Conservation (phyloP, 1,140 invertebrate genomes). For the Bilobella aurantiaca region DNA sequence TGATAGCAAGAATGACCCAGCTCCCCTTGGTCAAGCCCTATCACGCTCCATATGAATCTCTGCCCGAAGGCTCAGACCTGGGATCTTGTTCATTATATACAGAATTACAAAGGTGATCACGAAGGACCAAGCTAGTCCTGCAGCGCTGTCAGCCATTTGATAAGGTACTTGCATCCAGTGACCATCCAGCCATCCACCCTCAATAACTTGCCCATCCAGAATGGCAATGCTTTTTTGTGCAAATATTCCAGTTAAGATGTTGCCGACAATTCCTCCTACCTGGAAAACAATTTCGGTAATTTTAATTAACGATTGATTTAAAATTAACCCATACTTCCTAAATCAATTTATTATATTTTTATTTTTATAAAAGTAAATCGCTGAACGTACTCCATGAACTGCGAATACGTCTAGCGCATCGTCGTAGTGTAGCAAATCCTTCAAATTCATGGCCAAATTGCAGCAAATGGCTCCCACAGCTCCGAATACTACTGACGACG, state of each 20-base stretch:
- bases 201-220: constrained; percentile 18
- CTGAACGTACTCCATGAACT: constrained; percentile 25
- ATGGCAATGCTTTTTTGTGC: constrained; percentile 25
- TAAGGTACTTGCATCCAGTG: constrained; percentile 32
- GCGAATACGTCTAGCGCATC: constrained; percentile 35
- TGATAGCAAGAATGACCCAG: constrained; percentile 30
- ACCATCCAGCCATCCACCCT: constrained; percentile 32
- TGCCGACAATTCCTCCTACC: constrained; percentile 32
- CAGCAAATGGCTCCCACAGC: constrained; percentile 29
- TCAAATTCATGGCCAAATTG: constrained; percentile 28
- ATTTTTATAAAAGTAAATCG: too few species aligned
- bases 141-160: constrained; percentile 25
- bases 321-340: background rate
- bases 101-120: constrained; percentile 25
- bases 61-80: constrained; percentile 26
- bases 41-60: constrained; percentile 16
- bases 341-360: too few species aligned
- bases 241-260: constrained; percentile 30
- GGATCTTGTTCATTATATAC: constrained; percentile 32
- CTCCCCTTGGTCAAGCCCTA: constrained; percentile 27
- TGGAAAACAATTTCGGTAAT: background rate
- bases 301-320: background rate
- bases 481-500: constrained; percentile 26
- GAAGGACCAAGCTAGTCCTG: constrained; percentile 28
- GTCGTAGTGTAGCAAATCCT: constrained; percentile 27